Conservation (phyloP, 1,140 invertebrate species). For the Steinernema feltiae region DNA sequence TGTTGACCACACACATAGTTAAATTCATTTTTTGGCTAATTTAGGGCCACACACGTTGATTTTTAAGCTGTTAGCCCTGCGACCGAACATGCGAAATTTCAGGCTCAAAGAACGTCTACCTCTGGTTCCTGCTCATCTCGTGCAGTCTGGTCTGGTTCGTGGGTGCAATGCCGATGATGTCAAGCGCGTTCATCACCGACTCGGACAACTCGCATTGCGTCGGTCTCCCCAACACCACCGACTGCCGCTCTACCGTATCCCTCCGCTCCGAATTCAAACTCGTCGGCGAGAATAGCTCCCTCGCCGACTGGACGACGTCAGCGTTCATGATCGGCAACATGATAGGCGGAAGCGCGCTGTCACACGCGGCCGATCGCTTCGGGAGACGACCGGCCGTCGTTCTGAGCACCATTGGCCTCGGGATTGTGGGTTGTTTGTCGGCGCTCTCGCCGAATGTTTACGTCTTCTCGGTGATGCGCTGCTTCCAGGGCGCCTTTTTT, state of each 20-base stretch:
- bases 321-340: slow-evolving; percentile 38
- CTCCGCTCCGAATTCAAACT: slow-evolving; percentile 20
- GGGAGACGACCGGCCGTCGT: slow-evolving; percentile 31
- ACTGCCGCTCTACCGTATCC: neutral
- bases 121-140: slow-evolving; percentile 15
- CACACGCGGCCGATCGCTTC: slow-evolving; percentile 29
- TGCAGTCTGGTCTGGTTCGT: slow-evolving; percentile 22
- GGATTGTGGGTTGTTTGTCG: slow-evolving; percentile 16
- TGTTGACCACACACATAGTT: no score
- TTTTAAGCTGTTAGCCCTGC: no score
- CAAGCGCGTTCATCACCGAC: slow-evolving; percentile 25
- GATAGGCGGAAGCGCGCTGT: slow-evolving; percentile 29
- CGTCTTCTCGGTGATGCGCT: slow-evolving; percentile 23
- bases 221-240: neutral
- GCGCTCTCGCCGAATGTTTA: slow-evolving; percentile 26
- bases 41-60: no score
- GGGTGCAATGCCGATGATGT: slow-evolving; percentile 30
- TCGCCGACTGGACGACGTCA: slow-evolving; percentile 31
- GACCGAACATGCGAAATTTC: no score
- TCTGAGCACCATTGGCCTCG: slow-evolving; percentile 21
- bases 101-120: neutral
- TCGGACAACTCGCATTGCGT: slow-evolving; percentile 22
- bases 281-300: slow-evolving; percentile 15
- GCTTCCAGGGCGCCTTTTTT: slow-evolving; percentile 32
- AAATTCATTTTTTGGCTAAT: no score